These are phyloP conservation scores for Charina bottae DNA, from an alignment of 2,113 vertebrate species.

Conservation along the genomic window DNA sequence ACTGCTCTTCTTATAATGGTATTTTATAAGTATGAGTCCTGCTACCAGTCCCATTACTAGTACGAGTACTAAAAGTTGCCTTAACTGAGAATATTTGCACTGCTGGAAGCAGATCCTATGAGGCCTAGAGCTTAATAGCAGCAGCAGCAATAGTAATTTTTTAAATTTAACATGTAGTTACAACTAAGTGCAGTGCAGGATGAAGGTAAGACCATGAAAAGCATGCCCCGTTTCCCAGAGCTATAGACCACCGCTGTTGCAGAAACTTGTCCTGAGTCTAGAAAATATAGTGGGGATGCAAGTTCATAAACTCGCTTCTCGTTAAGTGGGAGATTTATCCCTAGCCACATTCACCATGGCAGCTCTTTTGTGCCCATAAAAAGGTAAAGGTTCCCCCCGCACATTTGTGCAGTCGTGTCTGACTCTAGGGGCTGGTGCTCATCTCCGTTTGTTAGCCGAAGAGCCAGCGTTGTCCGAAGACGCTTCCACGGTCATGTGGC, in stretches of 20 bases:
- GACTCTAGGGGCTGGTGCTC: too few relatives aligned
- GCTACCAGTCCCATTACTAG: neutral
- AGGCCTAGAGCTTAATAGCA: neutral
- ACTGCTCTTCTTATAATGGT: neutral
- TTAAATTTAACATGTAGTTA: neutral
- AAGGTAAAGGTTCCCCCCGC: too few relatives aligned
- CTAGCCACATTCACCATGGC: neutral
- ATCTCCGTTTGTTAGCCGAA: too few relatives aligned
- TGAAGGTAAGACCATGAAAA: neutral
- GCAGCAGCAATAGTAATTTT: neutral
- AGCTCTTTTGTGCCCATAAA: neutral
- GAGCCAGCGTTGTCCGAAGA: too few relatives aligned
- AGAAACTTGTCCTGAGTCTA: neutral
- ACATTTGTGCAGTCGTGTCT: too few relatives aligned
- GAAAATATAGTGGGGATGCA: neutral
- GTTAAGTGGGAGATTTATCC: neutral
- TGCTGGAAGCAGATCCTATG: neutral
- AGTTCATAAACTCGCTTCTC: neutral
- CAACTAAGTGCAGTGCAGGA: neutral
- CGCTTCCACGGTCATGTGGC: too few relatives aligned
- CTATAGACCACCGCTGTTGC: neutral
- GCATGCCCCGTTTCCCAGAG: neutral
- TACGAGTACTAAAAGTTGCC: neutral
- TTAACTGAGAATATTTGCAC: neutral
- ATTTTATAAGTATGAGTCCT: neutral